A percentile compares a stretch with the other conserved stretches of the same genome.
Conservation (phyloP, 2,888 invertebrate genomes). For the Sphaeridia pumilis region DNA sequence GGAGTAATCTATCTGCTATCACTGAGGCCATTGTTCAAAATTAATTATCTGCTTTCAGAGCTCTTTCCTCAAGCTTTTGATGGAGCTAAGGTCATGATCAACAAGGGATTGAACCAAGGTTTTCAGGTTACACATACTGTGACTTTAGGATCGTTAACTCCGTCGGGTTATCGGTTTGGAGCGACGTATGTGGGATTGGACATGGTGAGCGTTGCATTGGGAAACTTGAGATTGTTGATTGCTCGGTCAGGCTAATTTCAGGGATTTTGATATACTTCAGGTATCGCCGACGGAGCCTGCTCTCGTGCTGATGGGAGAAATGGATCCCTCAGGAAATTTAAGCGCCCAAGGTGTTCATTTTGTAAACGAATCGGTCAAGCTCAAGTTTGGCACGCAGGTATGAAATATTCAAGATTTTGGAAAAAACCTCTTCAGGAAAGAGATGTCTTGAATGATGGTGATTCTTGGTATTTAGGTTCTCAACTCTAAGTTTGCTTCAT, state of each 20-base stretch:
- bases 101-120: conserved; percentile 91
- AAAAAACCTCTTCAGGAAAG: not conserved
- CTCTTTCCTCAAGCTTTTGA: conserved; percentile 93
- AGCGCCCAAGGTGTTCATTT: conserved; percentile 94
- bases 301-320: conserved; percentile 88
- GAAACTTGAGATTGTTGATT: not conserved
- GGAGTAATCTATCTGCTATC: not conserved
- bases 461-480: conserved; percentile 56
- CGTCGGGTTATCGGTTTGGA: conserved; percentile 82
- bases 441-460: not conserved
- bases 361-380: conserved; percentile 60
- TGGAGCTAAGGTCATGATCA: conserved; percentile 88
- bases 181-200: conserved; percentile 95
- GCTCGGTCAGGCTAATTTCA: not conserved
- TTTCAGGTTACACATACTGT: conserved; percentile 96
- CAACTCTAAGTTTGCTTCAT: conserved; percentile 71
- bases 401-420: conserved; percentile 8
- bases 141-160: conserved; percentile 73
- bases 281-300: conserved; percentile 79
- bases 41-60: conserved; percentile 58
- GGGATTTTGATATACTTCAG: too few relatives aligned
- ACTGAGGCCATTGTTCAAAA: not conserved
- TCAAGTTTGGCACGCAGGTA: conserved; percentile 83
- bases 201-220: conserved; percentile 20
- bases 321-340: conserved; percentile 89